Conservation (phyloP, 2,797 vertebrate genomes). For the Epinephelus coioides region DNA sequence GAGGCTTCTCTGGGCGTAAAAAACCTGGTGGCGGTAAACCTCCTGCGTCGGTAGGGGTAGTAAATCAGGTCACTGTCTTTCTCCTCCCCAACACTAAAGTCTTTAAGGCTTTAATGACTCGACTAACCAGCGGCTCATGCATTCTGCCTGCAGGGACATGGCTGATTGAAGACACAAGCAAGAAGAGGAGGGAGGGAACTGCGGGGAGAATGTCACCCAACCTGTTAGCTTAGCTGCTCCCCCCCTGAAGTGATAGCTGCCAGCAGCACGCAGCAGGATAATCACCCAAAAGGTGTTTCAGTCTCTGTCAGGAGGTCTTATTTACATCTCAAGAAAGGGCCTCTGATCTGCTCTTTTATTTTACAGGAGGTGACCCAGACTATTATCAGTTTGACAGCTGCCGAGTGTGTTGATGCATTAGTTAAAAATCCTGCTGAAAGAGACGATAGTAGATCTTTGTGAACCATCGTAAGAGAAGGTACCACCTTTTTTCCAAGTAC, state of each 20-base stretch:
- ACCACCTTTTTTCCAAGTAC: background rate
- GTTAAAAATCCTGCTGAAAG: background rate
- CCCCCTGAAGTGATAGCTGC: slow-evolving; percentile 54
- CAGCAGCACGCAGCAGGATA: slow-evolving; percentile 54
- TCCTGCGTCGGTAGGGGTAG: slow-evolving; percentile 35
- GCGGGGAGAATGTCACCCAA: slow-evolving; percentile 81
- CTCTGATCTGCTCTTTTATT: slow-evolving; percentile 19
- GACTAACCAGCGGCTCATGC: slow-evolving; percentile 58
- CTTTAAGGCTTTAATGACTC: slow-evolving; percentile 68
- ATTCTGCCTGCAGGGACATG: slow-evolving; percentile 73
- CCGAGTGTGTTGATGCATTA: background rate
- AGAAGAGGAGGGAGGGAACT: slow-evolving; percentile 64
- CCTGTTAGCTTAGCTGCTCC: slow-evolving; percentile 80
- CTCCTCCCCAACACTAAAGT: slow-evolving; percentile 23
- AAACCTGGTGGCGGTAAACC: slow-evolving; percentile 5
- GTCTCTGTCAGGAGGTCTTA: slow-evolving; percentile 23
- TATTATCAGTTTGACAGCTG: background rate
- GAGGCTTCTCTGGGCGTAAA: slow-evolving; percentile 6
- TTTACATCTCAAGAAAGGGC: slow-evolving; percentile 13
- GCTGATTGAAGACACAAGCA: slow-evolving; percentile 78
- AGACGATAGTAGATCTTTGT: background rate
- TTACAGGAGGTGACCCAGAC: slow-evolving; percentile 10
- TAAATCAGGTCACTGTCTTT: slow-evolving; percentile 64
- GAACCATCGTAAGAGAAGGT: background rate
- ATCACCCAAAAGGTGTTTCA: slow-evolving; percentile 57